Conservation (phyloP, 2,113 vertebrate species). For the Labeo catla region DNA sequence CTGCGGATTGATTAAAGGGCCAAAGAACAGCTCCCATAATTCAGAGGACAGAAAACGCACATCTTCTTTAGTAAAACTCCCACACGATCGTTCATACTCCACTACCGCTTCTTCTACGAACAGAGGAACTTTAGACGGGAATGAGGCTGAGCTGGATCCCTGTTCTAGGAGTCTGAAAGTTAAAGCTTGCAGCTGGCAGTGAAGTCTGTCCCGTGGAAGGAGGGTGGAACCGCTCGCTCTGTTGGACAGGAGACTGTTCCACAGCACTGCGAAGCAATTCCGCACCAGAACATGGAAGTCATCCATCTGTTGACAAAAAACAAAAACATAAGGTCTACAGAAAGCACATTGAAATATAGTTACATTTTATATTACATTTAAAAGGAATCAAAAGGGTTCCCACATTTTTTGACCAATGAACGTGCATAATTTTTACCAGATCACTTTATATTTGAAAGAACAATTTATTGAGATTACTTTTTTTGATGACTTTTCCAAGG, state of each 20-base stretch:
- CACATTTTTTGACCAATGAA: background rate
- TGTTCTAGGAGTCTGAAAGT: constrained; percentile 83
- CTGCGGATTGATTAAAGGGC: background rate
- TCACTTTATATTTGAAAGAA: too few species aligned
- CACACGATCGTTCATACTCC: constrained; percentile 70
- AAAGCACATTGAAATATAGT: background rate
- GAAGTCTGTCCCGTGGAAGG: constrained; percentile 59
- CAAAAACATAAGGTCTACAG: background rate
- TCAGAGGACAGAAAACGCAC: constrained; percentile 72
- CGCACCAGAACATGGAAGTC: constrained; percentile 74
- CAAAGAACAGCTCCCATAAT: constrained; percentile 56
- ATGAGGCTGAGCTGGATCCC: background rate
- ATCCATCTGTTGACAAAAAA: constrained; percentile 62
- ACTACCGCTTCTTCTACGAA: constrained; percentile 73
- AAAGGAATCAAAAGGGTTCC: background rate
- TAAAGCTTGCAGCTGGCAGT: constrained; percentile 77
- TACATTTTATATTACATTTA: background rate
- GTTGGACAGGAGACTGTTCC: constrained; percentile 68
- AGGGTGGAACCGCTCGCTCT: background rate
- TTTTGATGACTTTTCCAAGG: too few species aligned
- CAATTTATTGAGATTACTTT: too few species aligned
- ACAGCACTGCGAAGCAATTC: constrained; percentile 82
- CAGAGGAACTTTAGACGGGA: constrained; percentile 69
- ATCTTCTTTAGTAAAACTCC: constrained; percentile 64
- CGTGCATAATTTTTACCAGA: too few species aligned